Evolutionary conservation across 2,797 vertebrate species (phyloP).

Genomic region (Orientallactaga sibirica): DNA sequence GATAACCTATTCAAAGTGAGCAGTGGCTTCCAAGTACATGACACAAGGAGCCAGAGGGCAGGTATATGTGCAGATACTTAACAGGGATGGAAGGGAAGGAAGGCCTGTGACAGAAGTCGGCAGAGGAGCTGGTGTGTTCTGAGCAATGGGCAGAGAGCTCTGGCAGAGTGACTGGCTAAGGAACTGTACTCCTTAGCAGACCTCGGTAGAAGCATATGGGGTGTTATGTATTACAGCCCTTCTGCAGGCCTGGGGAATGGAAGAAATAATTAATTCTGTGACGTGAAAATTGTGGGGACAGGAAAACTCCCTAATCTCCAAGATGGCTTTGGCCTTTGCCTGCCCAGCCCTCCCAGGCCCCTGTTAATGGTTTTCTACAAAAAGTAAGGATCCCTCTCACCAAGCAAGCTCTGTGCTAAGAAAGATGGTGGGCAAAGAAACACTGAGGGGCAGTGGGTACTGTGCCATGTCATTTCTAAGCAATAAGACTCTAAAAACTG

Average conservation of each 20-base stretch:
- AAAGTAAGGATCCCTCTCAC: background rate
- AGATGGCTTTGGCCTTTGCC: background rate
- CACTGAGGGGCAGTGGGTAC: background rate
- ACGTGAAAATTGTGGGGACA: background rate
- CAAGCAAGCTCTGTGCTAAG: conserved; percentile 21
- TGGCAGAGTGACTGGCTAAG: background rate
- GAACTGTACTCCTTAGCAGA: conserved; percentile 33
- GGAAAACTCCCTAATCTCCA: background rate
- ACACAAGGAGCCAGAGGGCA: background rate
- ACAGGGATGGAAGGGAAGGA: background rate
- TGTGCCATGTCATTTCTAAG: background rate
- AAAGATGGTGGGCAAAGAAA: background rate
- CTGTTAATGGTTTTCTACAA: background rate
- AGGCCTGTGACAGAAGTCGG: background rate
- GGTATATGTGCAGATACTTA: background rate
- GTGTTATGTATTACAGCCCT: background rate
- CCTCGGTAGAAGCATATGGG: background rate
- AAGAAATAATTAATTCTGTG: conserved; percentile 4
- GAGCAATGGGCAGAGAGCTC: background rate
- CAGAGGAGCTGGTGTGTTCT: background rate
- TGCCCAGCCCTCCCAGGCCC: background rate
- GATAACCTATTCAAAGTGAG: conserved; percentile 18
- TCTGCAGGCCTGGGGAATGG: background rate
- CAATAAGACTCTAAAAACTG: background rate
- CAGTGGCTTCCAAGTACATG: background rate